phyloP scores from a whole-genome alignment of 2,888 invertebrate species.

The Brassicogethes aeneus region DNA sequence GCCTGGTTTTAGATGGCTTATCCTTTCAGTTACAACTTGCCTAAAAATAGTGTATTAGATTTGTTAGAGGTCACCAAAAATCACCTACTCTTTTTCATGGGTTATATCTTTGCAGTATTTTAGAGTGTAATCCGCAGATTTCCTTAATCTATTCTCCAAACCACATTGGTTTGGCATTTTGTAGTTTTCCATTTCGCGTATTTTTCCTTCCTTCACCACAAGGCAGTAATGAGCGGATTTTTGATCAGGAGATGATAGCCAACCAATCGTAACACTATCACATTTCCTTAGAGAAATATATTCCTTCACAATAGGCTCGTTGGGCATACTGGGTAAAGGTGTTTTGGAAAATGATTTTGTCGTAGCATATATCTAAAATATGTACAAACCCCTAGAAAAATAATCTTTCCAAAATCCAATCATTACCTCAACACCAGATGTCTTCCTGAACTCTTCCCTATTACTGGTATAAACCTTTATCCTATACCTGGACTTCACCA shows the following conservation, averaged over 20 bases:
- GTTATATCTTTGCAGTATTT: slow-evolving; percentile 36
- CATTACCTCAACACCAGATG: slow-evolving; percentile 45
- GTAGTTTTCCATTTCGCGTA: slow-evolving; percentile 29
- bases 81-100: slow-evolving; percentile 22
- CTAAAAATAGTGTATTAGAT: slow-evolving; percentile 32
- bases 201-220: slow-evolving; percentile 34
- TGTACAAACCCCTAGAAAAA: no score
- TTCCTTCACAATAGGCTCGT: slow-evolving; percentile 44
- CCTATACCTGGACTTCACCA: slow-evolving; percentile 42
- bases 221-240: slow-evolving; percentile 33
- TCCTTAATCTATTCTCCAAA: slow-evolving; percentile 37
- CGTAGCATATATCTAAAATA: slow-evolving; percentile 43
- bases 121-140: slow-evolving; percentile 33
- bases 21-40: slow-evolving; percentile 42
- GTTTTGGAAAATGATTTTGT: slow-evolving; percentile 36
- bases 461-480: slow-evolving; percentile 44
- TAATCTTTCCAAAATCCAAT: neutral
- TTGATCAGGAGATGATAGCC: slow-evolving; percentile 46
- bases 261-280: slow-evolving; percentile 48
- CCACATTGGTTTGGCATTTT: slow-evolving; percentile 42
- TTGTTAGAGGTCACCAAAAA: neutral
- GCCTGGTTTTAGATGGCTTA: slow-evolving; percentile 44
- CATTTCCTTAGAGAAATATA: slow-evolving; percentile 43
- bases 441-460: slow-evolving; percentile 43
- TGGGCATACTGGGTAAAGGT: slow-evolving; percentile 48